A percentile compares a stretch with the other conserved stretches of the same genome.
These are phyloP conservation scores for Hapalemur alaotrensis DNA, from an alignment of 2,797 vertebrate genomes.

Conservation along the genomic window DNA sequence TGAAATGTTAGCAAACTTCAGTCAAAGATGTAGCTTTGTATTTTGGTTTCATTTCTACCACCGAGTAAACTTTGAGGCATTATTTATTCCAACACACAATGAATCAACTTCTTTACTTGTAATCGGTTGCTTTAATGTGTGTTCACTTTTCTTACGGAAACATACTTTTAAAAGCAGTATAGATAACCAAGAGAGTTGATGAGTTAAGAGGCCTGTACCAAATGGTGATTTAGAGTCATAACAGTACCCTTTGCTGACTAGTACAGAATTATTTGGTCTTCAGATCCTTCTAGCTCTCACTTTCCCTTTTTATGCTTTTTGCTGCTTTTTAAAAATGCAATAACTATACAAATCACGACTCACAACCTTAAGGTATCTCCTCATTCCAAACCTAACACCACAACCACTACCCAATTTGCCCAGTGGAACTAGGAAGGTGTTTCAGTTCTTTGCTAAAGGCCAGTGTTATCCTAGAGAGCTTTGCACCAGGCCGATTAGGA, in stretches of 20 bases:
- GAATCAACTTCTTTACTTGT: background rate
- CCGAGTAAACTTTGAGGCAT: constrained; percentile 41
- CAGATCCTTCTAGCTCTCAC: constrained; percentile 8
- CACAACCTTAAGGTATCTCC: background rate
- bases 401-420: constrained; percentile 14
- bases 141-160: constrained; percentile 48
- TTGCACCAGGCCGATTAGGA: constrained; percentile 53
- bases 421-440: constrained; percentile 29
- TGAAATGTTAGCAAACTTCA: constrained; percentile 71
- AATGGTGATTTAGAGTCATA: background rate
- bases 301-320: constrained; percentile 50
- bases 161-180: background rate
- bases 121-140: constrained; percentile 28
- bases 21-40: constrained; percentile 62
- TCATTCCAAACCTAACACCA: background rate
- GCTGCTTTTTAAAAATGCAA: background rate
- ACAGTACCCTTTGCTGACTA: background rate
- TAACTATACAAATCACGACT: background rate
- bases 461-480: constrained; percentile 29
- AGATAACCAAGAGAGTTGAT: constrained; percentile 13
- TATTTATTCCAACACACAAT: constrained; percentile 32
- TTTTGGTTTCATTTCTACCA: constrained; percentile 59
- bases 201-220: constrained; percentile 5
- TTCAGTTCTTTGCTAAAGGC: constrained; percentile 57
- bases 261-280: constrained; percentile 4